phyloP scores from a whole-genome alignment of 1,140 invertebrate species.

The Pantala flavescens region DNA sequence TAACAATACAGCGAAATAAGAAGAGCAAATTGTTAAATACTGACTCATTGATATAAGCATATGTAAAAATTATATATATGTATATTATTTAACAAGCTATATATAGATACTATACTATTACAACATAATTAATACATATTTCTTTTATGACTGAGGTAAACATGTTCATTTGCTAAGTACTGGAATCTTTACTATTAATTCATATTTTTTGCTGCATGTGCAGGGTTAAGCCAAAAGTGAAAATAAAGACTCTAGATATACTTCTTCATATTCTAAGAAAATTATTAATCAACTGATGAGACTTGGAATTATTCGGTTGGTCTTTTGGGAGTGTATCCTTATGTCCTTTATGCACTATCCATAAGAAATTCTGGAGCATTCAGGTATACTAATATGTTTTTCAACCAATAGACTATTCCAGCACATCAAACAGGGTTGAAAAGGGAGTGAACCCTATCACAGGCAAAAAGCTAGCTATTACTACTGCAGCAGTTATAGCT shows the following conservation, averaged over 20 bases:
- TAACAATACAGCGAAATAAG: too few species aligned
- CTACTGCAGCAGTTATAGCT: neutral
- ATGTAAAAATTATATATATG: too few species aligned
- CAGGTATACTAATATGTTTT: neutral
- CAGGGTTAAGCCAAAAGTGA: neutral
- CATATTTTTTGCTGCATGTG: neutral
- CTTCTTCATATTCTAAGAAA: neutral
- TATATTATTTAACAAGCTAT: too few species aligned
- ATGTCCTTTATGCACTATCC: neutral
- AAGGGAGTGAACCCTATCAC: conserved; percentile 7
- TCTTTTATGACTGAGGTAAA: neutral
- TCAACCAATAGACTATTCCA: neutral
- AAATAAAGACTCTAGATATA: neutral
- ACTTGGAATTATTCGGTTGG: neutral
- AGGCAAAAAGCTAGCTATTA: neutral
- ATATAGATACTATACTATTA: too few species aligned
- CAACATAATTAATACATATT: neutral
- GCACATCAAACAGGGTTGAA: neutral
- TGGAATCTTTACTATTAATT: neutral
- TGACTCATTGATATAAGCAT: too few species aligned
- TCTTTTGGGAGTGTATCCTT: neutral
- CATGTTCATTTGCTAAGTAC: neutral
- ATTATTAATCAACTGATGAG: neutral
- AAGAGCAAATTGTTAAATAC: too few species aligned
- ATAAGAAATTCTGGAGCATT: neutral